Evolutionary conservation across 2,888 invertebrate species (phyloP).

Genomic region (Antitype chi): DNA sequence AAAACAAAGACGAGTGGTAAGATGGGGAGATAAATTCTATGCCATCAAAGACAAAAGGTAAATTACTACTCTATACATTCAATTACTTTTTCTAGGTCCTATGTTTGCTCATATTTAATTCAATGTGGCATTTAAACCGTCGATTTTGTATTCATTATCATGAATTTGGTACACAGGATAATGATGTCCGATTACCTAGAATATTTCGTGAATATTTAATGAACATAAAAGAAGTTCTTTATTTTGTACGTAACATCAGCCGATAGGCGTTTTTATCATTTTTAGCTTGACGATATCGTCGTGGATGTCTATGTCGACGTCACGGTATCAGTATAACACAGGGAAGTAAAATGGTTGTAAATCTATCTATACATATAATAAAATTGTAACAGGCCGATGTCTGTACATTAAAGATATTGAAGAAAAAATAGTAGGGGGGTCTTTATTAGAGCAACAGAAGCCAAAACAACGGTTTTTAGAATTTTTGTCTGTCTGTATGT

Average conservation of each 20-base stretch:
- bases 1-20: constrained; percentile 62
- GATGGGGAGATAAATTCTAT: constrained; percentile 63
- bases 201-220: constrained; percentile 36
- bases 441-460: too few relatives aligned
- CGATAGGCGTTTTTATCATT: neutral
- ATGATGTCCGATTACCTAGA: constrained; percentile 1
- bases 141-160: constrained; percentile 14
- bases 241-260: neutral
- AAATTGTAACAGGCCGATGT: too few relatives aligned
- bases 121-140: constrained; percentile 18
- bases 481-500: too few relatives aligned
- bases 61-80: constrained; percentile 56
- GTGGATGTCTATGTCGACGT: neutral
- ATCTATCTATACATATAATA: too few relatives aligned
- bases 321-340: neutral
- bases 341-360: neutral
- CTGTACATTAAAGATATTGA: too few relatives aligned
- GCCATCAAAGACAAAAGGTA: constrained; percentile 49
- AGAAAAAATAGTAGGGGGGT: too few relatives aligned
- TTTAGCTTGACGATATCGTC: neutral
- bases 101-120: constrained; percentile 56
- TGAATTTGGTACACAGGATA: neutral
- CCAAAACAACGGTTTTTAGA: too few relatives aligned
- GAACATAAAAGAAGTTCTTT: neutral
- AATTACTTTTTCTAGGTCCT: constrained; percentile 61